Evolutionary conservation across 1,140 invertebrate species (phyloP), one percentile per base, ranked within the genome.

Genomic region (Sminthurinus signatus): DNA sequence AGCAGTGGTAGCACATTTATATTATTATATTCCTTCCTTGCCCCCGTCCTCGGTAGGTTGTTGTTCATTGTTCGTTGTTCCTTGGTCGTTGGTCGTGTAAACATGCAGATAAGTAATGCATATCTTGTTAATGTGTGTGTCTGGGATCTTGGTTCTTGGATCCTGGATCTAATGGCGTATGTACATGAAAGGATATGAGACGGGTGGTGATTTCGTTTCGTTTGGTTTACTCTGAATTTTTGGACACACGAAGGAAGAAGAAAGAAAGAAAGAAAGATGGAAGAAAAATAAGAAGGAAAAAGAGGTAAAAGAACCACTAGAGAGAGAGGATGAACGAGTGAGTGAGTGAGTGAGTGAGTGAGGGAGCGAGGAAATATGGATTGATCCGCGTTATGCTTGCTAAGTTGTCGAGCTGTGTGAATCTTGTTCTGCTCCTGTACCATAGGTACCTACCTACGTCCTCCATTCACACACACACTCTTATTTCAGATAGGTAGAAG

Each of bases 281-380:
- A 43, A 23, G 19, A 48, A 21, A 17, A 32, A 14, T n/a, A n/a
- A n/a, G n/a, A n/a, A n/a, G 21, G n/a, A 50, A 19, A 14, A 44
- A 29, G 36, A n/a, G n/a, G n/a, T n/a, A n/a, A n/a, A n/a, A n/a
- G n/a, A n/a, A n/a, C n/a, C n/a, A n/a, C n/a, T n/a, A 42, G 12
- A 8, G 21, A 56, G 29, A 17, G 21, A 1, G n/a, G 42, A 28
- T 44, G 43, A 46, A 21, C 43, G 25, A 36, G 27, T 8, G 29
- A 28, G 15, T 19, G 17, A n/a, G n/a, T n/a, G n/a, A n/a, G n/a
- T 12, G n/a, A 50, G 12, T 3, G 36, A 23, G 42, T 10, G 29
- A 21, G 23, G 39, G 25, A n/a, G 19, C 15, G 29, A 56, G 54
- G 54, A 56, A 56, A 42, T 56, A 56, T 56, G 54, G 54, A 56